These are phyloP conservation scores for Eupeodes corollae DNA, from an alignment of 1,140 invertebrate species.

Conservation along the genomic window DNA sequence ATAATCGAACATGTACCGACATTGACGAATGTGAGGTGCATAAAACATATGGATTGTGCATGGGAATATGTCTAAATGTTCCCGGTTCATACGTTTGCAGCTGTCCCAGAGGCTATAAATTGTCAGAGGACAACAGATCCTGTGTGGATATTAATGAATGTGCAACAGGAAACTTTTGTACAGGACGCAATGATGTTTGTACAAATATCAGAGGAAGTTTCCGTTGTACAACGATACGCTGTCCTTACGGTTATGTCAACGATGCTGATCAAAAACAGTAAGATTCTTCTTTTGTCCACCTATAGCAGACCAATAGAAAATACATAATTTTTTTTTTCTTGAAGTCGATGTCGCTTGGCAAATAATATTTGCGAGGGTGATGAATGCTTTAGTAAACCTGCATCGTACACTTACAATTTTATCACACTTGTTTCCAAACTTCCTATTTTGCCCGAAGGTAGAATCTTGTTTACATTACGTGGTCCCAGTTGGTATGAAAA, in stretches of 20 bases:
- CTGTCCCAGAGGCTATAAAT: constrained; percentile 74
- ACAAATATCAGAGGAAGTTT: constrained; percentile 81
- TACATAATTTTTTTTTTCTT: constrained; percentile 22
- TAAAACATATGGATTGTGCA: constrained; percentile 58
- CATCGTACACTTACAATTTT: constrained; percentile 81
- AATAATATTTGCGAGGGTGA: constrained; percentile 52
- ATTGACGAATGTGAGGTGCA: constrained; percentile 77
- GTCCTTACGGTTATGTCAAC: constrained; percentile 68
- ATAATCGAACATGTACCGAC: constrained; percentile 72
- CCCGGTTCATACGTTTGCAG: constrained; percentile 76
- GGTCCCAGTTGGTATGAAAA: constrained; percentile 57
- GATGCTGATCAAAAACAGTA: constrained; percentile 66
- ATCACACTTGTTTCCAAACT: constrained; percentile 79
- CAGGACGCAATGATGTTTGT: constrained; percentile 63
- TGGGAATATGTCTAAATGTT: constrained; percentile 77
- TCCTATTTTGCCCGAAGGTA: constrained; percentile 53
- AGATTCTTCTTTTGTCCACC: constrained; percentile 31
- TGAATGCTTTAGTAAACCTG: constrained; percentile 67
- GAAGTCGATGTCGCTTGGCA: constrained; percentile 68
- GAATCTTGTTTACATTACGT: constrained; percentile 71
- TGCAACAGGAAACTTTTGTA: constrained; percentile 47
- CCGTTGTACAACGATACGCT: constrained; percentile 75
- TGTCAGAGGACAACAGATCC: constrained; percentile 54
- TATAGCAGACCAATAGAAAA: too few relatives aligned
- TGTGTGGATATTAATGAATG: constrained; percentile 91